These are phyloP conservation scores for Falco peregrinus DNA, from an alignment of 2,797 vertebrate genomes.

Conservation along the genomic window DNA sequence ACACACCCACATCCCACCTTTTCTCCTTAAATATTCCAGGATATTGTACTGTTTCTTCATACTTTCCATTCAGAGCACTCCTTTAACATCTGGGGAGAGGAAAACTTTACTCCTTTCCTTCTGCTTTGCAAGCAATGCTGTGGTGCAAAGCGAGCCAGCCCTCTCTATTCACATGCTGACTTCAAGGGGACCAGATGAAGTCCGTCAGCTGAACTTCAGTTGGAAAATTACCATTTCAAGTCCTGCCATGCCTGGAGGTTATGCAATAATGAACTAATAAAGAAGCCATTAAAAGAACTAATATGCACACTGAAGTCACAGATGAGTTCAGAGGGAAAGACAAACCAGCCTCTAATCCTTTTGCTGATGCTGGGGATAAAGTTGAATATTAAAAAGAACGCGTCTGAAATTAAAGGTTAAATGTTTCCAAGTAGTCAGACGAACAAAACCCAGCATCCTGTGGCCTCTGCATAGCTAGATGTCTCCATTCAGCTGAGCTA, in stretches of 20 bases:
- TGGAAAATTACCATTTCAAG: conserved; percentile 52
- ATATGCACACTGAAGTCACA: conserved; percentile 16
- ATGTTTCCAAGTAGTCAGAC: neutral
- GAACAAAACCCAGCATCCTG: neutral
- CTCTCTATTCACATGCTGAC: neutral
- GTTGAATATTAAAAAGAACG: neutral
- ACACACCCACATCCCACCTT: neutral
- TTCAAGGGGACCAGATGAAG: conserved; percentile 13
- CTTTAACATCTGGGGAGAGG: neutral
- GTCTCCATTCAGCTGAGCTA: neutral
- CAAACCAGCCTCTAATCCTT: conserved; percentile 41
- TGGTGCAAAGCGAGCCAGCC: neutral
- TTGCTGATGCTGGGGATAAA: conserved; percentile 16
- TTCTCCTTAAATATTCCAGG: neutral
- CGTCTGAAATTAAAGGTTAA: conserved; percentile 19
- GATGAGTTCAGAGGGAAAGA: conserved; percentile 44
- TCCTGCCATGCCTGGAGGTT: conserved; percentile 43
- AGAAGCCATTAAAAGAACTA: conserved; percentile 48
- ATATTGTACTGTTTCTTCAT: neutral
- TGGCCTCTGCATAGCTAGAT: neutral
- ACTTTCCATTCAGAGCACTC: neutral
- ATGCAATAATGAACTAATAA: conserved; percentile 49
- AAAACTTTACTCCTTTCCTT: neutral
- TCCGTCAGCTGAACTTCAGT: conserved; percentile 29
- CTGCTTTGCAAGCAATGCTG: neutral